Evolutionary conservation across 2,113 vertebrate genomes (phyloP).

Genomic region (Vulpes ferrilata): DNA sequence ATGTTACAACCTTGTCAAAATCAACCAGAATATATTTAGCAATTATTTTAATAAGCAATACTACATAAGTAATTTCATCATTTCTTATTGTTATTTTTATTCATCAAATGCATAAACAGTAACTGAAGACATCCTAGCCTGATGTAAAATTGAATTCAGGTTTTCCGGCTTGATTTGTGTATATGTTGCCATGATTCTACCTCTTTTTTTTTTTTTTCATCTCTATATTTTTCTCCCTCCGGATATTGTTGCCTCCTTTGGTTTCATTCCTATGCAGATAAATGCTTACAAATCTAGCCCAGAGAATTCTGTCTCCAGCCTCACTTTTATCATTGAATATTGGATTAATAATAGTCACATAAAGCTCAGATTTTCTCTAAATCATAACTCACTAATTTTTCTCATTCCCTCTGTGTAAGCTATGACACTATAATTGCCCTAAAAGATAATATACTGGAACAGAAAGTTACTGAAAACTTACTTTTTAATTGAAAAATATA

Average conservation of each 20-base stretch:
- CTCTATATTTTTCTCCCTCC: background rate
- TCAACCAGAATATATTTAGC: conserved; percentile 59
- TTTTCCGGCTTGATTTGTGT: background rate
- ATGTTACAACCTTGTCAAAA: conserved; percentile 69
- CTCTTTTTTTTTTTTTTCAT: background rate
- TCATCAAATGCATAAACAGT: conserved; percentile 44
- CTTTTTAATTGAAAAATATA: conserved; percentile 16
- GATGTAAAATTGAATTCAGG: background rate
- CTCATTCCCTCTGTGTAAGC: background rate
- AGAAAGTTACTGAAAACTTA: background rate
- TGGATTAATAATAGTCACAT: conserved; percentile 2
- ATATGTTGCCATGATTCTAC: background rate
- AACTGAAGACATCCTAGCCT: background rate
- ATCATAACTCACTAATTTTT: conserved; percentile 37
- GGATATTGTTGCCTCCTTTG: background rate
- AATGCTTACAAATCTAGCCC: conserved; percentile 7
- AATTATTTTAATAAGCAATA: conserved; percentile 70
- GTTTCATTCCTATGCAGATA: background rate
- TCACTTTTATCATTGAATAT: background rate
- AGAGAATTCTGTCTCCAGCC: background rate
- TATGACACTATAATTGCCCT: background rate
- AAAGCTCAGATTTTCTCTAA: conserved; percentile 7
- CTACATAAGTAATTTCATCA: conserved; percentile 55
- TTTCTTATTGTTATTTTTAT: conserved; percentile 65
- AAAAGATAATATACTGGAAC: background rate